Evolutionary conservation across 2,797 vertebrate species (phyloP).

Genomic region (Rhinophrynus dorsalis): DNA sequence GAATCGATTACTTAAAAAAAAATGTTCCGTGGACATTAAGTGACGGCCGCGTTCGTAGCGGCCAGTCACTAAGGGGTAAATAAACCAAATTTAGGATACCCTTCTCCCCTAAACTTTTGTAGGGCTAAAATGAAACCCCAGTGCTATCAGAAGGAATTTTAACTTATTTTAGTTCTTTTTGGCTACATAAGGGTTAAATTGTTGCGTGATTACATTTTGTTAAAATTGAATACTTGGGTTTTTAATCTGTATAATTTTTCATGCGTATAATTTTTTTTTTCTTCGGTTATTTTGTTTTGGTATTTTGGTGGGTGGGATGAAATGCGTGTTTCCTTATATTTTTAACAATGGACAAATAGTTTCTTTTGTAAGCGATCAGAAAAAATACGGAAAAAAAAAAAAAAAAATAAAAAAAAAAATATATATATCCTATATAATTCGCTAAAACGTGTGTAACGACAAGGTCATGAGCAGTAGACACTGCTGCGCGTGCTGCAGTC

Average conservation of each 20-base stretch:
- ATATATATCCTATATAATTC: too few relatives aligned
- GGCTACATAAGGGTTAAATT: slow-evolving; percentile 2
- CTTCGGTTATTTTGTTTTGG: slow-evolving; percentile 33
- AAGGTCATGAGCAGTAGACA: too few relatives aligned
- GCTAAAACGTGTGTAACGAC: too few relatives aligned
- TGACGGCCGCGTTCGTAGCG: too few relatives aligned
- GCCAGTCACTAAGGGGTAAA: too few relatives aligned
- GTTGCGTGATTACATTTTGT: slow-evolving; percentile 30
- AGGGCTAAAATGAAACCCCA: slow-evolving; percentile 24
- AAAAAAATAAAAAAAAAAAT: slow-evolving; percentile 16
- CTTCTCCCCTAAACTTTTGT: slow-evolving; percentile 24
- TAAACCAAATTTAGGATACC: slow-evolving; percentile 35
- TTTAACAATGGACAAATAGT: slow-evolving; percentile 39
- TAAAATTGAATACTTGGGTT: slow-evolving; percentile 28
- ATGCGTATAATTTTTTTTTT: slow-evolving; percentile 26
- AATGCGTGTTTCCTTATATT: slow-evolving; percentile 40
- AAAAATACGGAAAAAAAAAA: too few relatives aligned
- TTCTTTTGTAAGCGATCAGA: slow-evolving; percentile 38
- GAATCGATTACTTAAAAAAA: too few relatives aligned
- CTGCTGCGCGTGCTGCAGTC: too few relatives aligned
- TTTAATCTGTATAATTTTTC: slow-evolving; percentile 44
- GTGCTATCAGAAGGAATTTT: slow-evolving; percentile 10
- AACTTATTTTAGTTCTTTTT: slow-evolving; percentile 4
- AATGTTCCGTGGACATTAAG: too few relatives aligned
- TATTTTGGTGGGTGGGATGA: slow-evolving; percentile 22